Evolutionary conservation across 2,888 invertebrate genomes (phyloP).

Genomic region (Drosophila setosimentum): DNA sequence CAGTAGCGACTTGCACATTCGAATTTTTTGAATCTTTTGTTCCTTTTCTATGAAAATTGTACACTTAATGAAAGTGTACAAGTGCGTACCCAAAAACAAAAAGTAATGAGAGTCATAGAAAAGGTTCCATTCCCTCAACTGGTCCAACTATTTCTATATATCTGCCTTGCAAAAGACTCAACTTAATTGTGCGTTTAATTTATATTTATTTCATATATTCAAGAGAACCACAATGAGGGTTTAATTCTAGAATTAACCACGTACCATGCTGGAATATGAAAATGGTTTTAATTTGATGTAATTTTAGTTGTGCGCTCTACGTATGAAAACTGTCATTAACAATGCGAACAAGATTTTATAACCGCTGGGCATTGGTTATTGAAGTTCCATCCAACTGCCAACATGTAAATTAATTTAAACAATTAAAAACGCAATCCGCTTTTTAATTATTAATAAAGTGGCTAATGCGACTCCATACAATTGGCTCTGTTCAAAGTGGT

Average conservation of each 20-base stretch:
- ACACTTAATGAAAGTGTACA: no score
- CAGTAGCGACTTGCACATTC: background rate
- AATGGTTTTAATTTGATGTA: constrained; percentile 29
- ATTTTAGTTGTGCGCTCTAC: constrained; percentile 6
- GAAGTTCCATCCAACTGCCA: constrained; percentile 3
- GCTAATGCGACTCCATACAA: background rate
- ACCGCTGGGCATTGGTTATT: constrained; percentile 12
- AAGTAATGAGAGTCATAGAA: constrained; percentile 54
- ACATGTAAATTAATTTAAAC: constrained; percentile 1
- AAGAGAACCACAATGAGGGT: constrained; percentile 23
- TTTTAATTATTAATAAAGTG: constrained; percentile 8
- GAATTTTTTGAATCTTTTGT: background rate
- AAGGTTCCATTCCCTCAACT: constrained; percentile 9
- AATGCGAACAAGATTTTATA: constrained; percentile 31
- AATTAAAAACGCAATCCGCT: constrained; percentile 1
- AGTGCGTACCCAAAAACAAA: constrained; percentile 46
- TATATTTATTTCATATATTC: constrained; percentile 39
- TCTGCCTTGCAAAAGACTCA: constrained; percentile 44
- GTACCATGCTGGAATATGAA: constrained; percentile 21
- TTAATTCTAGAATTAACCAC: constrained; percentile 28
- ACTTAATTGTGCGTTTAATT: constrained; percentile 49
- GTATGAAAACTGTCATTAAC: constrained; percentile 31
- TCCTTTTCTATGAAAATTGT: constrained; percentile 16
- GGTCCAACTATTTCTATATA: constrained; percentile 29
- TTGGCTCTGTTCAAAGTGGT: background rate